Base-by-base conservation (phyloP, 2,797 vertebrate species). In the Crypturellus tataupa region DNA sequence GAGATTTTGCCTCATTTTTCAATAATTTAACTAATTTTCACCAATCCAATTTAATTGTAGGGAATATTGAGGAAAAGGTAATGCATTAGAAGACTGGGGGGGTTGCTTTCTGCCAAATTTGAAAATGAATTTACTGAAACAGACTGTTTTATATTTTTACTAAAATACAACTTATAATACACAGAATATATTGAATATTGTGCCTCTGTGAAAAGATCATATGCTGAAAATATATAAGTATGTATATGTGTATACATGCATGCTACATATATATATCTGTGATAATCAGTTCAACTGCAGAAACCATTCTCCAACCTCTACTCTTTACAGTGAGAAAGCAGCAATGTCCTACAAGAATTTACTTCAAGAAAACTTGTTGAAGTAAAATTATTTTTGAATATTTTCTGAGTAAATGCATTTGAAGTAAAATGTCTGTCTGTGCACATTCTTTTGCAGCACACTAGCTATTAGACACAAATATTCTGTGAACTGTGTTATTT, bases 31-130 rank as follows among this genome's bases (percentile, higher is more conserved):
- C 23, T 21, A 44, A 10, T 79, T n/a, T 42, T 88, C 16, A 84
- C 42, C 59, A 72, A 81, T 44, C n/a, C 55, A 83, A 44, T 91
- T 87, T 33, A 83, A 49, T 49, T 8, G 5, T 65, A 75, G 67
- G 65, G 25, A 89, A 83, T 63, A 47, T 25, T 63, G 70, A 91
- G 91, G 59, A 93, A 89, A 92, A 55, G 75, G 40, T 75, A 92
- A 65, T 40, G 20, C 56, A 58, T 80, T 55, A 85, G 62, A 82
- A 82, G 68, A 42, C 7, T 27, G n/a, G n/a, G 63, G 49, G 33
- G 69, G 44, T 76, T 86, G 73, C 55, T 95, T 94, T 77, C 55
- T 89, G 80, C 63, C 79, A 51, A 59, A n/a, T 72, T 83, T 76
- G 69, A 76, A 76, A 60, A 76, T 40, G 72, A 75, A n/a, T 65